Evolutionary conservation across 2,888 invertebrate species (phyloP).

Genomic region (Adelognathus sp.): DNA sequence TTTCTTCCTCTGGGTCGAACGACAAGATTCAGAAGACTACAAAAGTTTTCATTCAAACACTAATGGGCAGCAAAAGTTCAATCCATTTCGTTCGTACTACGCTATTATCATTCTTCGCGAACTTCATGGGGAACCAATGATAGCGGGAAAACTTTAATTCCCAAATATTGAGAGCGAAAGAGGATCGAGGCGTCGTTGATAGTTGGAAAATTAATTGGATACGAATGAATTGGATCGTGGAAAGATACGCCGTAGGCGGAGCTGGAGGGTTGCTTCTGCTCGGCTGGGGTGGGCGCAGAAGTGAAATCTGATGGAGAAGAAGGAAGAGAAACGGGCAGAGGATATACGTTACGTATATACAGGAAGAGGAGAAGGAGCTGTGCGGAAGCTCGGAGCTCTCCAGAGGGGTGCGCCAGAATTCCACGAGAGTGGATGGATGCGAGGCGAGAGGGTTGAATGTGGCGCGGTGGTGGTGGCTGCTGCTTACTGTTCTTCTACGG

Average conservation of each 20-base stretch:
- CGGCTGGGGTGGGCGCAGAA: conserved; percentile 1
- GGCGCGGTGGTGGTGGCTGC: conserved; percentile 5
- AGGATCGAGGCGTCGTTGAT: conserved; percentile 57
- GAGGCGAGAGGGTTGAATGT: conserved; percentile 32
- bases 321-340: conserved; percentile 24
- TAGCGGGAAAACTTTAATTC: not conserved
- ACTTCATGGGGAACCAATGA: conserved; percentile 11
- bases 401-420: conserved; percentile 50
- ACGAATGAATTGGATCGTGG: conserved; percentile 56
- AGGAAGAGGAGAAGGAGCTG: not conserved
- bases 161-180: conserved; percentile 9
- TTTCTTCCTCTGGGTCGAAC: not conserved
- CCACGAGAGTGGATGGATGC: conserved; percentile 37
- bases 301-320: conserved; percentile 25
- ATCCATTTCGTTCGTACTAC: not conserved
- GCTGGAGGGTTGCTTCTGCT: conserved; percentile 14
- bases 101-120: conserved; percentile 1
- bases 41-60: not conserved
- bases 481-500: conserved; percentile 21
- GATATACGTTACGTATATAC: not conserved
- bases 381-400: conserved; percentile 48
- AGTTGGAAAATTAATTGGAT: conserved; percentile 60
- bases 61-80: not conserved
- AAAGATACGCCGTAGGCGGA: conserved; percentile 17
- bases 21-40: not conserved